A percentile compares a stretch with the other conserved stretches of the same genome.
phyloP scores from a whole-genome alignment of 2,888 invertebrate species.

The Stenodera caucasica region DNA sequence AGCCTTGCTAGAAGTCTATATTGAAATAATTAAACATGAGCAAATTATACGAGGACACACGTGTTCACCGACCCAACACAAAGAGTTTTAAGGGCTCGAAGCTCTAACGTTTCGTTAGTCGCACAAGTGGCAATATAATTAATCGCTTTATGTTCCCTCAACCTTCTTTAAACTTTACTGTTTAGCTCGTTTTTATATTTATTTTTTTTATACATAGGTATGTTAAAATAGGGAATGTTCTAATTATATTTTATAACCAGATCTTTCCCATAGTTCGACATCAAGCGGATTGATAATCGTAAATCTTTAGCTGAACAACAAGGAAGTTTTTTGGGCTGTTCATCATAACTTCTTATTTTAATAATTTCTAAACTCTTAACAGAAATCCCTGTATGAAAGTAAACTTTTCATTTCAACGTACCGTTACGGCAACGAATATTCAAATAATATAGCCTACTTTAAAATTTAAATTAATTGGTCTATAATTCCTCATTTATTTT shows the following conservation, averaged over 20 bases:
- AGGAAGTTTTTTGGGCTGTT: slow-evolving; percentile 26
- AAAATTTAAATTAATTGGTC: slow-evolving; percentile 47
- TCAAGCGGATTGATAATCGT: slow-evolving; percentile 29
- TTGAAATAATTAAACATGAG: not conserved
- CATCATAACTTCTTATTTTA: slow-evolving; percentile 39
- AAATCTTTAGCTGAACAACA: slow-evolving; percentile 29
- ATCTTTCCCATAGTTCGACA: slow-evolving; percentile 20
- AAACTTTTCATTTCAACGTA: slow-evolving; percentile 35
- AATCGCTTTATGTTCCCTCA: slow-evolving; percentile 8
- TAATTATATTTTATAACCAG: too few species aligned
- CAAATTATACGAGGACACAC: not conserved
- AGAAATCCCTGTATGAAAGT: slow-evolving; percentile 34
- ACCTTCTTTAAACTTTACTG: not conserved
- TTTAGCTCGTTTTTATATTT: not conserved
- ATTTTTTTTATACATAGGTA: too few species aligned
- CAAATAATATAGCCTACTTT: slow-evolving; percentile 40
- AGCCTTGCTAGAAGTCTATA: not conserved
- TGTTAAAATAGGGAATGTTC: too few species aligned
- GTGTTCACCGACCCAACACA: slow-evolving; percentile 3
- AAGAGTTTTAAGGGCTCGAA: slow-evolving; percentile 3
- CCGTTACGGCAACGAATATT: slow-evolving; percentile 34
- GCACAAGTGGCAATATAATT: slow-evolving; percentile 6
- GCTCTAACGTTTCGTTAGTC: not conserved
- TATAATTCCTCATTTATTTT: slow-evolving; percentile 46
- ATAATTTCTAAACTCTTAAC: slow-evolving; percentile 32